Evolutionary conservation across 2,113 vertebrate species (phyloP), one percentile per base, ranked within the genome.

Genomic region (Lampris megalopsis): DNA sequence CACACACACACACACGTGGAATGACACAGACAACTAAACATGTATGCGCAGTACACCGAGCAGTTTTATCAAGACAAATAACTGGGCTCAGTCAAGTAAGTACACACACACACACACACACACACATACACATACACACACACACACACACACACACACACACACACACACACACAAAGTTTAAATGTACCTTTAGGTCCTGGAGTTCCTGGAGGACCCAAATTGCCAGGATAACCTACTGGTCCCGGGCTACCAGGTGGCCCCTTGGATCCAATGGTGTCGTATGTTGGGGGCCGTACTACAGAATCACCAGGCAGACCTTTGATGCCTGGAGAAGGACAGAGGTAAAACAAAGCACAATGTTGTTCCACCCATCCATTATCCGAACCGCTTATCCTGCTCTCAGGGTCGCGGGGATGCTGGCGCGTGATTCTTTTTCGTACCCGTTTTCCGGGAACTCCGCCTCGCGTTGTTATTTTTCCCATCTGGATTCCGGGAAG

Each of bases 121-220:
- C 10, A 50, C 59, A 49, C 40, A 54, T 0, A 65, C 24, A 77
- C 9, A 50, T 3, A 38, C 35, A 61, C 9, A 45, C 4, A 45
- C 43, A 50, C 10, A 50, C 59, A 49, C 40, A n/a, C 60, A 53
- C 3, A 62, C 2, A 67, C 52, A 54, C 0, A 65, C 24, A 77
- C 9, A 50, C 3, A 38, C 35, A 61, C 9, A 45, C 4, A 45
- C 43, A 50, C 10, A 50, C 59, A 49, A 35, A 57, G 1, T 41
- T 45, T 13, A n/a, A 57, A 54, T 63, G 71, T 83, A 67, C 90
- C 90, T 85, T 82, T 88, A 63, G 2, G n/a, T 48, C 90, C 90
- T 53, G 62, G 63, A 63, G 11, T 6, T 6, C 89, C 90, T 43
- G 75, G 85, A 62, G 61, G 74, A 50, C 89, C 89, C 0, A 5